These are phyloP conservation scores for Lineus longissimus DNA, from an alignment of 1,140 invertebrate species.

Conservation along the genomic window DNA sequence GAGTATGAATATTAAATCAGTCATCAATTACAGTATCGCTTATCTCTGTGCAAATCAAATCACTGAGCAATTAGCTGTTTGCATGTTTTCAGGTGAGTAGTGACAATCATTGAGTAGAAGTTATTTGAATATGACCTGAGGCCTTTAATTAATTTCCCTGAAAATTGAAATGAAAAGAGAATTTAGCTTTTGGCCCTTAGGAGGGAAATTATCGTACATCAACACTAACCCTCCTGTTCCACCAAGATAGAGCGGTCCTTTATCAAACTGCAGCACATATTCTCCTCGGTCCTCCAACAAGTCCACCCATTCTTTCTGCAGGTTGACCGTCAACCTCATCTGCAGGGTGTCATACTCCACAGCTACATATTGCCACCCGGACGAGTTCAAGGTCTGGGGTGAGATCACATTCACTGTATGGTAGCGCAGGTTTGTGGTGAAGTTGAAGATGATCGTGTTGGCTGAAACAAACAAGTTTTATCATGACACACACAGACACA, in stretches of 20 bases:
- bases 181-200: too few relatives aligned
- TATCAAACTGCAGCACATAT: not conserved
- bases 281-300: constrained; percentile 43
- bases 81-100: too few relatives aligned
- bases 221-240: constrained; percentile 71
- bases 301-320: constrained; percentile 81
- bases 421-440: constrained; percentile 73
- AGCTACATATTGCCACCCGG: constrained; percentile 90
- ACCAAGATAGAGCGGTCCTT: not conserved
- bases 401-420: constrained; percentile 77
- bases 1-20: constrained; percentile 24
- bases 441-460: constrained; percentile 83
- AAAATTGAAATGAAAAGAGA: too few relatives aligned
- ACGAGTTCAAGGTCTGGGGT: constrained; percentile 74
- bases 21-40: too few relatives aligned
- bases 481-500: not conserved
- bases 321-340: constrained; percentile 89
- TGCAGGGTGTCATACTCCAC: constrained; percentile 74
- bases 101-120: too few relatives aligned
- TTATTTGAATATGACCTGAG: too few relatives aligned
- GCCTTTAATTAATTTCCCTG: too few relatives aligned
- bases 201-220: too few relatives aligned
- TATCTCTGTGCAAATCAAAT: too few relatives aligned
- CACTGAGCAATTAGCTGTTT: too few relatives aligned
- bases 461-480: too few relatives aligned